Evolutionary conservation across 2,888 invertebrate genomes (phyloP).

Genomic region (Empis livida): DNA sequence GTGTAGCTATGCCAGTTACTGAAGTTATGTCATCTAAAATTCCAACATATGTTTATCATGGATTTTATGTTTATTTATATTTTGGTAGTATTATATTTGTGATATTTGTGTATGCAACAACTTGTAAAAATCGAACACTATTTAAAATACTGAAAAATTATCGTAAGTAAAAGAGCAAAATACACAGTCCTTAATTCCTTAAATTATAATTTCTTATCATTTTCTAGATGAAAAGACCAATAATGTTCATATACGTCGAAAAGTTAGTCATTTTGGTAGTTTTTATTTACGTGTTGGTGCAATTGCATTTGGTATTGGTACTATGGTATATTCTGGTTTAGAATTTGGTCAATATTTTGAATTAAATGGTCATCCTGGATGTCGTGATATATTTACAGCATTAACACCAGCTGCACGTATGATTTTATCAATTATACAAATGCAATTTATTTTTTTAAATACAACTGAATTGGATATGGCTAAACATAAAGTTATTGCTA

Average conservation of each 20-base stretch:
- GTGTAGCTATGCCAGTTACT: slow-evolving; percentile 75
- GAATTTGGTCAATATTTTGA: slow-evolving; percentile 67
- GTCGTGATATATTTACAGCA: slow-evolving; percentile 52
- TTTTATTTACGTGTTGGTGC: slow-evolving; percentile 79
- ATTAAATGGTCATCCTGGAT: slow-evolving; percentile 43
- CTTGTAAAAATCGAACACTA: slow-evolving; percentile 50
- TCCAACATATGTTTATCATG: slow-evolving; percentile 64
- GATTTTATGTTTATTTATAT: slow-evolving; percentile 74
- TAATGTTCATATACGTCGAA: slow-evolving; percentile 30
- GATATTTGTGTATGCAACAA: slow-evolving; percentile 53
- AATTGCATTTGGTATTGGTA: slow-evolving; percentile 45
- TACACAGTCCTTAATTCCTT: too few relatives aligned
- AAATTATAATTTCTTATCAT: not conserved
- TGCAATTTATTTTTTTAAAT: slow-evolving; percentile 89
- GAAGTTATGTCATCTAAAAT: slow-evolving; percentile 71
- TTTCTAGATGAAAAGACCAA: slow-evolving; percentile 29
- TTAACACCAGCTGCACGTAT: slow-evolving; percentile 72
- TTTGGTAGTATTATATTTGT: slow-evolving; percentile 64
- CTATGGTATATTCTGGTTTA: slow-evolving; percentile 58
- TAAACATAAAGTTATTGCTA: slow-evolving; percentile 55
- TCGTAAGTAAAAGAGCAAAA: slow-evolving; percentile 34
- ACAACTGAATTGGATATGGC: slow-evolving; percentile 60
- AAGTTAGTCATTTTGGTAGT: slow-evolving; percentile 57
- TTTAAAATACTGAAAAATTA: slow-evolving; percentile 43
- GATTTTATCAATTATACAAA: slow-evolving; percentile 74